Conservation (phyloP, 2,113 vertebrate species). For the Ailuropoda melanoleuca region DNA sequence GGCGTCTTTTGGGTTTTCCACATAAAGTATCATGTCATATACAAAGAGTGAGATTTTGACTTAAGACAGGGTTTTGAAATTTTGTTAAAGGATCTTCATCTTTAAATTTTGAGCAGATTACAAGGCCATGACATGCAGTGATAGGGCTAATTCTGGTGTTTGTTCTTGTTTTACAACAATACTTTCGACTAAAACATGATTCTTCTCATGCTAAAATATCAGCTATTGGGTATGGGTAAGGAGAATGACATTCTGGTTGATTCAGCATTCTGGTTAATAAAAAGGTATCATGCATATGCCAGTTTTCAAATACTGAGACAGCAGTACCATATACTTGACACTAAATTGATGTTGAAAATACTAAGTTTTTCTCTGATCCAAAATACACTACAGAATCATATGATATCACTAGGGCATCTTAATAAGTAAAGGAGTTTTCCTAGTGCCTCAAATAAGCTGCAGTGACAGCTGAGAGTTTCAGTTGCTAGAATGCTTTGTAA, state of each 20-base stretch:
- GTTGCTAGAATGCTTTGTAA: constrained; percentile 24
- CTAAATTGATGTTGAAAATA: constrained; percentile 10
- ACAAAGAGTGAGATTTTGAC: neutral
- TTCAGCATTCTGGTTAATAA: constrained; percentile 16
- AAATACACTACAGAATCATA: neutral
- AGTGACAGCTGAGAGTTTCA: constrained; percentile 55
- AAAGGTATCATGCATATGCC: neutral
- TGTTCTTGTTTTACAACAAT: constrained; percentile 49
- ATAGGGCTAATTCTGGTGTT: constrained; percentile 19
- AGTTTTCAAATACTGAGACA: constrained; percentile 36
- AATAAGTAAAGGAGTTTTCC: constrained; percentile 47
- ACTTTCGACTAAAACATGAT: constrained; percentile 26
- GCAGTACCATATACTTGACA: neutral
- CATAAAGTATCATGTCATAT: neutral
- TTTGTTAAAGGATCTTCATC: constrained; percentile 41
- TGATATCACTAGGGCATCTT: neutral
- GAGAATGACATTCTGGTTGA: constrained; percentile 24
- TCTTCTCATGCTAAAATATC: constrained; percentile 34
- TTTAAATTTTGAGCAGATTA: constrained; percentile 57
- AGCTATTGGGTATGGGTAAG: neutral
- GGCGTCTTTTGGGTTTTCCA: neutral
- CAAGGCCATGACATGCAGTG: constrained; percentile 21
- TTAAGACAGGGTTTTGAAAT: neutral
- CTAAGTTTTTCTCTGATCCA: constrained; percentile 28
- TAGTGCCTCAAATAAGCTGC: constrained; percentile 54